Evolutionary conservation across 35 echinoderm and acorn worm species (phyloP).

Genomic region (Amphiura filiformis): DNA sequence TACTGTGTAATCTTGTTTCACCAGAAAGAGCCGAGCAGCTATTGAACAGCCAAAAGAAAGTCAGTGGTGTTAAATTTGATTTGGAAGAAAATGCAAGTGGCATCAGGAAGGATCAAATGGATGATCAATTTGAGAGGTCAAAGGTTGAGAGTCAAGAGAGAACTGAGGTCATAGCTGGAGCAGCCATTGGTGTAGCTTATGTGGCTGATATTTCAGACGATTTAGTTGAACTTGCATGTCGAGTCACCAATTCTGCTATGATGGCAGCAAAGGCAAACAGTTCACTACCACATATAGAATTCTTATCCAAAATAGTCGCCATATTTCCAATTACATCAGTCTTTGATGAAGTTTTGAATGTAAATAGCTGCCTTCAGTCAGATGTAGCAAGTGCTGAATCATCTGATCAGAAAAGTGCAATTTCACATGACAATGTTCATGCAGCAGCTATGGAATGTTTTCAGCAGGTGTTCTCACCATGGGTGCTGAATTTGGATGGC

Average conservation of each 20-base stretch:
- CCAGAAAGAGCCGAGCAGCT: background rate
- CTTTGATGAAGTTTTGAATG: constrained; percentile 16
- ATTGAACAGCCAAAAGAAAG: too few relatives aligned
- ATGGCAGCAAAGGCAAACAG: background rate
- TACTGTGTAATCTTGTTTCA: constrained; percentile 11
- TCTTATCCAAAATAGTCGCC: background rate
- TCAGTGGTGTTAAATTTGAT: background rate
- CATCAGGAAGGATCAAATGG: background rate
- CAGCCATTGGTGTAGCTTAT: too few relatives aligned
- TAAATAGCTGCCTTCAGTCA: background rate
- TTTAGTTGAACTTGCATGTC: background rate
- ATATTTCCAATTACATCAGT: background rate
- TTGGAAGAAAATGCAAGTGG: background rate
- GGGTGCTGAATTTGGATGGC: constrained; percentile 28
- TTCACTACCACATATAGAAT: constrained; percentile 6
- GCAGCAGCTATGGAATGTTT: constrained; percentile 22
- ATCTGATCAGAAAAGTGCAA: background rate
- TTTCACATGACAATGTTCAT: background rate
- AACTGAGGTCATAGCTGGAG: background rate
- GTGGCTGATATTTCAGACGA: background rate
- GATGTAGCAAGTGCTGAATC: background rate
- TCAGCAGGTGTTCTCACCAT: constrained; percentile 45
- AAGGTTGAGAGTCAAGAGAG: too few relatives aligned
- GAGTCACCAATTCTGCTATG: background rate
- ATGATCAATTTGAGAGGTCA: background rate